These are phyloP conservation scores for Dryobotodes eremita DNA, from an alignment of 2,888 invertebrate genomes.

Conservation along the genomic window DNA sequence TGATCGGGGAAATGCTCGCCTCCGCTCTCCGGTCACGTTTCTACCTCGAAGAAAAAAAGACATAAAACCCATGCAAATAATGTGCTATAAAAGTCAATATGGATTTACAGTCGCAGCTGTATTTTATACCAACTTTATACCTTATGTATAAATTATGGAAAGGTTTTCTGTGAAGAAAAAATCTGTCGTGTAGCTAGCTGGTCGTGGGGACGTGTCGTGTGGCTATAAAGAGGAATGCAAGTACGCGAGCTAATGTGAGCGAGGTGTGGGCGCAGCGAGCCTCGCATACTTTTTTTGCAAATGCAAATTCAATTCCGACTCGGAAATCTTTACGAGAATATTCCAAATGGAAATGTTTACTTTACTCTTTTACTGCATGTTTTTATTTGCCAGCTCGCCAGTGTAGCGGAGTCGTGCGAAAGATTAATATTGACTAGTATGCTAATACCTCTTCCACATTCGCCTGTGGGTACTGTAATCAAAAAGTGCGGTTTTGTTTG, in stretches of 20 bases:
- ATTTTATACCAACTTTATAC: slow-evolving; percentile 69
- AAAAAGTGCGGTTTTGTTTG: slow-evolving; percentile 72
- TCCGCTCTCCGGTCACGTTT: slow-evolving; percentile 84
- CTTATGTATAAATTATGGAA: slow-evolving; percentile 65
- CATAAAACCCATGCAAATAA: slow-evolving; percentile 82
- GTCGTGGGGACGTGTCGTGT: slow-evolving; percentile 67
- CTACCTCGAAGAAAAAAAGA: slow-evolving; percentile 75
- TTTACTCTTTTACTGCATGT: slow-evolving; percentile 72
- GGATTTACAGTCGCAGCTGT: slow-evolving; percentile 76
- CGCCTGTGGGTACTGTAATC: slow-evolving; percentile 61
- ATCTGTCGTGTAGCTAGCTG: slow-evolving; percentile 49
- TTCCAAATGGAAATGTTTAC: slow-evolving; percentile 79
- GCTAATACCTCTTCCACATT: slow-evolving; percentile 66
- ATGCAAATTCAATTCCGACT: slow-evolving; percentile 81
- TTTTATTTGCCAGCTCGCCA: slow-evolving; percentile 70
- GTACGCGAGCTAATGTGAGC: slow-evolving; percentile 71
- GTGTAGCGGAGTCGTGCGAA: slow-evolving; percentile 67
- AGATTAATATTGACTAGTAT: slow-evolving; percentile 75
- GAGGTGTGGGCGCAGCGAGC: slow-evolving; percentile 77
- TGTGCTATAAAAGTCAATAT: slow-evolving; percentile 77
- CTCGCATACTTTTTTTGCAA: slow-evolving; percentile 72
- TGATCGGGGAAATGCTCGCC: slow-evolving; percentile 82
- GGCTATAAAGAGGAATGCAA: slow-evolving; percentile 78
- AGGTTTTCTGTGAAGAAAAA: slow-evolving; percentile 57
- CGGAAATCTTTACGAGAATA: slow-evolving; percentile 79